These are phyloP conservation scores for Bovichtus variegatus DNA, from an alignment of 2,797 vertebrate genomes.

Conservation along the genomic window DNA sequence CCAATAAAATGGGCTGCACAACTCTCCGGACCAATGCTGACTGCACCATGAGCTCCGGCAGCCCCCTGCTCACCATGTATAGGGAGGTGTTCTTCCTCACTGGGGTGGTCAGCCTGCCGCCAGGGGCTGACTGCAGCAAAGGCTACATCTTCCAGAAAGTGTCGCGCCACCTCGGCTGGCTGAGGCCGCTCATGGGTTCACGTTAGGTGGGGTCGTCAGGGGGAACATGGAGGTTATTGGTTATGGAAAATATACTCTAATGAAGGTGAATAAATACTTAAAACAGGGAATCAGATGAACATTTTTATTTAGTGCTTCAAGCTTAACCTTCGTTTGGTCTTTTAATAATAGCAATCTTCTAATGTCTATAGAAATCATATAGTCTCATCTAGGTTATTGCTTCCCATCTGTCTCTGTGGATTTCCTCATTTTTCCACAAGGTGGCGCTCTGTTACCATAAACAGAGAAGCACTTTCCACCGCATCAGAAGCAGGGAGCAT, in stretches of 20 bases:
- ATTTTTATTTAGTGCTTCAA: constrained; percentile 28
- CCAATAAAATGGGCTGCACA: constrained; percentile 87
- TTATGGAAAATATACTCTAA: background rate
- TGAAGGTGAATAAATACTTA: constrained; percentile 29
- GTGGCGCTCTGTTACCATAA: constrained; percentile 56
- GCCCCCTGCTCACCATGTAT: constrained; percentile 83
- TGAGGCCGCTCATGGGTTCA: constrained; percentile 68
- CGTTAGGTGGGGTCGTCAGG: constrained; percentile 39
- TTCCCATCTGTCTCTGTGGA: background rate
- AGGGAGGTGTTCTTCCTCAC: constrained; percentile 84
- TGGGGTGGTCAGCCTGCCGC: constrained; percentile 76
- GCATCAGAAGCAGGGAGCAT: constrained; percentile 28
- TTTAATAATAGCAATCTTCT: constrained; percentile 16
- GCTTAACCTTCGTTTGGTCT: background rate
- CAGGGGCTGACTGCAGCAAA: constrained; percentile 72
- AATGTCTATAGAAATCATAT: constrained; percentile 7
- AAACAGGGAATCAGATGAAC: constrained; percentile 34
- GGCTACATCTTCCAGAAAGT: constrained; percentile 87
- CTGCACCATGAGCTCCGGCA: constrained; percentile 81
- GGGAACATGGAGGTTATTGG: background rate
- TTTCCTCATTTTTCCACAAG: constrained; percentile 67
- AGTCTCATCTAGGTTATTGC: background rate
- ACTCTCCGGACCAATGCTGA: constrained; percentile 65
- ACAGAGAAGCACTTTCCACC: background rate
- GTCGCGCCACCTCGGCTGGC: constrained; percentile 82